Base-by-base conservation (phyloP, 1,140 invertebrate genomes). In the Hydropsyche tenuis region DNA sequence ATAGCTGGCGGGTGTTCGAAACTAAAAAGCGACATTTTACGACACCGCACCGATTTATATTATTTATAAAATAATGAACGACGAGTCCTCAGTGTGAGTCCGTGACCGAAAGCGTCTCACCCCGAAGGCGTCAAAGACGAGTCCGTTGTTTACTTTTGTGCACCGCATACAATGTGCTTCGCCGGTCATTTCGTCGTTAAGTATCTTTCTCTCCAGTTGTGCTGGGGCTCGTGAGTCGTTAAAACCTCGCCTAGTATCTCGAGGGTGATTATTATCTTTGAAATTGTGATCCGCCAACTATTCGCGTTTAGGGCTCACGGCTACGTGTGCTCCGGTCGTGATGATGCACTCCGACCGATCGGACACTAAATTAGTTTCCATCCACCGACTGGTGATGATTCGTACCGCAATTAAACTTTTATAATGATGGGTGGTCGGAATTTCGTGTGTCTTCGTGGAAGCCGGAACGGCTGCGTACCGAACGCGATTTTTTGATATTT, bases 251-350 rank as follows among this genome's bases (percentile, higher is more conserved):
- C 30, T 42, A 7, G 63, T 43, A 42, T 43, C n/a, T 27, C 43
- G 37, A 16, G 43, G 65, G 23, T 16, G 65, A 68, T 51, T 30
- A 68, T 68, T 68, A 68, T 68, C 65, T 65, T 65, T 45, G 30
- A 65, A 65, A 65, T 65, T 68, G 65, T 68, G 65, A 68, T 68
- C 23, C 65, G 42, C 63, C 16, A 66, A 30, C 27, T 23, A 66
- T 66, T 37, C 25, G 11, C 43, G 65, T 48, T 30, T 30, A 23
- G 63, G 18, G 56, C 56, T 60, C 56, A 22, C 20, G 56, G 56
- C 22, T 20, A 23, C 48, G n/a, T 18, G 16, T 20, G 48, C 48
- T 18, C 18, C 48, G 48, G 56, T 60, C 56, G 56, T 60, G 56
- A 60, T 60, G 56, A 60, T 60, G 22, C 22, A 22, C 11, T 60